Percentiles rank a stretch among this genome's conserved stretches.
phyloP scores from a whole-genome alignment of 1,140 invertebrate species.

The Zaprionus lachaisei region DNA sequence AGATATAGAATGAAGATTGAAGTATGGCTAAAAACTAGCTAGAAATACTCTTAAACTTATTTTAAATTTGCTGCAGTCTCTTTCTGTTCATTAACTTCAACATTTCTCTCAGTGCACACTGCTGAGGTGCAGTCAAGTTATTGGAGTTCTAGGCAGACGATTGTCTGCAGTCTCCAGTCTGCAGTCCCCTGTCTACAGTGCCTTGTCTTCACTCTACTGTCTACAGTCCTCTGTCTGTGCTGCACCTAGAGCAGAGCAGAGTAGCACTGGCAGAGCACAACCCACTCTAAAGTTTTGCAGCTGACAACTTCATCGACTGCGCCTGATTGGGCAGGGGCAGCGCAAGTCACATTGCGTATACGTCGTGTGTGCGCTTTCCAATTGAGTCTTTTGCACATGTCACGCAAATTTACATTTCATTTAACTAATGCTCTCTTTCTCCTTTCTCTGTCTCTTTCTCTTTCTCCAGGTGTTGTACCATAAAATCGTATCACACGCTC shows the following conservation, averaged over 20 bases:
- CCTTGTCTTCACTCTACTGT: background rate
- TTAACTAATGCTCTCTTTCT: conserved; percentile 10
- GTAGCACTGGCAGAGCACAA: background rate
- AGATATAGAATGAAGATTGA: too few species aligned
- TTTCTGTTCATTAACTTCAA: too few species aligned
- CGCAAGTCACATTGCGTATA: conserved; percentile 49
- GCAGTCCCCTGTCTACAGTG: background rate
- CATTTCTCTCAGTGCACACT: conserved; percentile 27
- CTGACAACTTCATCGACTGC: conserved; percentile 29
- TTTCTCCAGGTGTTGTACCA: conserved; percentile 88
- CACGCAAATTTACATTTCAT: background rate
- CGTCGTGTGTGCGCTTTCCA: conserved; percentile 53
- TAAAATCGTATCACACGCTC: conserved; percentile 90
- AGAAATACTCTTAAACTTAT: background rate
- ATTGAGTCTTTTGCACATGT: conserved; percentile 20
- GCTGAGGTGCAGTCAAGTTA: conserved; percentile 37
- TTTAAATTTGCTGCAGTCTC: background rate
- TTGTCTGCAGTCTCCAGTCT: background rate
- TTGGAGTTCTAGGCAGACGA: conserved; percentile 32
- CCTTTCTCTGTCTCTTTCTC: conserved; percentile 39
- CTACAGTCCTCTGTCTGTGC: background rate
- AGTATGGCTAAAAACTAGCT: background rate
- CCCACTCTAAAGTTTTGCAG: conserved; percentile 14
- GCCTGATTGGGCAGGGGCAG: background rate
- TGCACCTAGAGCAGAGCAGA: conserved; percentile 15